Evolutionary conservation across 1,140 invertebrate species (phyloP), one percentile per base, ranked within the genome.

Genomic region (Tetraneura akinire): DNA sequence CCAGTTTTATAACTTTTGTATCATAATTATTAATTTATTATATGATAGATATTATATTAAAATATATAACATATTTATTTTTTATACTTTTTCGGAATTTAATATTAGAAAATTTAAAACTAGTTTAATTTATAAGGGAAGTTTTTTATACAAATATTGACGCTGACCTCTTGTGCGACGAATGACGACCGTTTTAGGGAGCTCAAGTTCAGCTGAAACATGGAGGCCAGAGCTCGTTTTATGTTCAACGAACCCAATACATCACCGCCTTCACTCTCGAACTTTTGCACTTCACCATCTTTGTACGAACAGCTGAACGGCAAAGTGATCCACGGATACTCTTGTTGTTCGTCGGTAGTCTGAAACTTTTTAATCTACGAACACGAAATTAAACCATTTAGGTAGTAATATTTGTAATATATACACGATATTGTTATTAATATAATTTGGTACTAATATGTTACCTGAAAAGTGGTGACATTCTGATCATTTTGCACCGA

Each of bases 221-320:
- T 53, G 14, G 80, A 70, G 13, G 80, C 81, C 26, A 84, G 51
- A 0, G 83, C 83, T 70, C 82, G 76, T 81, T 84, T 84, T 9
- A 84, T 83, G 57, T 84, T 84, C 49, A 82, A 60, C 3, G 83
- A 83, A 80, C 83, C 83, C 0, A 53, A 16, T 16, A 81, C 71
- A 73, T 84, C 83, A 6, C 11, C 53, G 16, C 13, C 11, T 18
- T 81, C 68, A 6, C 26, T 23, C 21, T 71, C 80, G 51, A 51
- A 37, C 51, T 51, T 78, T 37, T 81, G 71, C 21, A 78, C 45
- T 68, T 73, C 68, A 16, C 73, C 80, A 42, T 81, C 71, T 45
- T 47, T 81, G 47, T 51, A 81, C 0, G 32, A 9, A 11, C 57
- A 62, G 16, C 57, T 21, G 32, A 81, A 81, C 18, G 80, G 80